Conservation (phyloP, 1,140 invertebrate species). For the Dryas iulia region DNA sequence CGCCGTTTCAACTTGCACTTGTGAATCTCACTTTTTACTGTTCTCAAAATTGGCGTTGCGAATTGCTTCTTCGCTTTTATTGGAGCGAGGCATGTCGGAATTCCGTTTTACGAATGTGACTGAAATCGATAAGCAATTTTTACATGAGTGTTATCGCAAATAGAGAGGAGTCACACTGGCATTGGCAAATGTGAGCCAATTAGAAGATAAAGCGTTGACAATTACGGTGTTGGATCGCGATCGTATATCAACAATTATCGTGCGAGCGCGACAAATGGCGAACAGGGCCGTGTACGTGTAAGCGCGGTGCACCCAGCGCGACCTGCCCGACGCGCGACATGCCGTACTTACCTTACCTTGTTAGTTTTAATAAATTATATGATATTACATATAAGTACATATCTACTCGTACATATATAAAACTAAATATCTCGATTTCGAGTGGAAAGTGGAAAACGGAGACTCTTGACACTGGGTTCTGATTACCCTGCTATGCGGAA, state of each 20-base stretch:
- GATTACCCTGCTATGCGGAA: too few relatives aligned
- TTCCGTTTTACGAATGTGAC: constrained; percentile 36
- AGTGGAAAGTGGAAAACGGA: too few relatives aligned
- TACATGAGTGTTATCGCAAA: constrained; percentile 52
- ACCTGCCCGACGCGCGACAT: constrained; percentile 20
- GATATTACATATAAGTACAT: background rate
- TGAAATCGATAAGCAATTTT: constrained; percentile 50
- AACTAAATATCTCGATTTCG: too few relatives aligned
- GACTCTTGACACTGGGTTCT: too few relatives aligned
- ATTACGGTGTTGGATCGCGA: constrained; percentile 75
- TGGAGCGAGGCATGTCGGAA: constrained; percentile 12
- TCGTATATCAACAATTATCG: constrained; percentile 80
- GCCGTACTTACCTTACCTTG: background rate
- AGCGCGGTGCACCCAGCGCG: constrained; percentile 50
- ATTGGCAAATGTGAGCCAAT: constrained; percentile 79
- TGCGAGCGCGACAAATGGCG: constrained; percentile 75
- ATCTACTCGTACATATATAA: too few relatives aligned
- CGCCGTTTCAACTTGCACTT: constrained; percentile 78
- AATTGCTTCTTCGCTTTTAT: constrained; percentile 61
- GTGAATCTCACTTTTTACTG: constrained; percentile 78
- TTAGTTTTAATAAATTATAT: constrained; percentile 1
- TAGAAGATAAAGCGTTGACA: constrained; percentile 80
- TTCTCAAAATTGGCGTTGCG: constrained; percentile 72
- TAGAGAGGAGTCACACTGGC: constrained; percentile 63
- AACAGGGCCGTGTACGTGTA: constrained; percentile 49